Conservation (phyloP, 2,888 invertebrate species). For the Tetramorium bicarinatum region DNA sequence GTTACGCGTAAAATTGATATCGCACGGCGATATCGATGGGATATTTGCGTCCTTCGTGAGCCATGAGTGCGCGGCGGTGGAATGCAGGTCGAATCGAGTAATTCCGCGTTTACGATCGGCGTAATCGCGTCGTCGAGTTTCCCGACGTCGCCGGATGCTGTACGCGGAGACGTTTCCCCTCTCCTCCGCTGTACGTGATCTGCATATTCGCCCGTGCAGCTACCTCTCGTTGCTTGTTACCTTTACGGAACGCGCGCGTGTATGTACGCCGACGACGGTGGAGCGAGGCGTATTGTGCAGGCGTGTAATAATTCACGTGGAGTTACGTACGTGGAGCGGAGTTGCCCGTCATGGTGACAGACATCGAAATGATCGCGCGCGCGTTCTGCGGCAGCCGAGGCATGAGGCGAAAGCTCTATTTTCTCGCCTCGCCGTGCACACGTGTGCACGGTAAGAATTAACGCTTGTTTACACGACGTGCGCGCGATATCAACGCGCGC, state of each 20-base stretch:
- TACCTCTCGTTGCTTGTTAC: constrained; percentile 2
- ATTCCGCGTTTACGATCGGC: constrained; percentile 15
- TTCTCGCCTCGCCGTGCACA: constrained; percentile 7
- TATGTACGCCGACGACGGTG: constrained; percentile 19
- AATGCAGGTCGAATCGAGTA: constrained; percentile 14
- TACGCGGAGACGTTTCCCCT: neutral
- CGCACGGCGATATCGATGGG: neutral
- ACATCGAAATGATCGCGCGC: constrained; percentile 56
- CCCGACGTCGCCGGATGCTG: constrained; percentile 3
- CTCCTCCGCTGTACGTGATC: constrained; percentile 6
- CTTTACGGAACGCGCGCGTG: constrained; percentile 23
- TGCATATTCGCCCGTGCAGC: constrained; percentile 35
- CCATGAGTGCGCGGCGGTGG: neutral
- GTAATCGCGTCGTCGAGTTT: constrained; percentile 34
- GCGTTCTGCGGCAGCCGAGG: neutral
- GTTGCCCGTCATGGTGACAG: constrained; percentile 53
- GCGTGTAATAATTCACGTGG: constrained; percentile 62
- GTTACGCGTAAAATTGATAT: constrained; percentile 10
- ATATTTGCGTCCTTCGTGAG: neutral
- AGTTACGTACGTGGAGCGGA: constrained; percentile 21
- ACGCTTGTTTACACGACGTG: constrained; percentile 34
- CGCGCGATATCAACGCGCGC: constrained; percentile 1
- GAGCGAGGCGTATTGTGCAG: constrained; percentile 54
- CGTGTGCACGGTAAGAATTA: constrained; percentile 27
- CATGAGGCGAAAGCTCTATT: constrained; percentile 27